Evolutionary conservation across 2,797 vertebrate genomes (phyloP), one percentile per base, ranked within the genome.

Genomic region (Clarias pachynema): DNA sequence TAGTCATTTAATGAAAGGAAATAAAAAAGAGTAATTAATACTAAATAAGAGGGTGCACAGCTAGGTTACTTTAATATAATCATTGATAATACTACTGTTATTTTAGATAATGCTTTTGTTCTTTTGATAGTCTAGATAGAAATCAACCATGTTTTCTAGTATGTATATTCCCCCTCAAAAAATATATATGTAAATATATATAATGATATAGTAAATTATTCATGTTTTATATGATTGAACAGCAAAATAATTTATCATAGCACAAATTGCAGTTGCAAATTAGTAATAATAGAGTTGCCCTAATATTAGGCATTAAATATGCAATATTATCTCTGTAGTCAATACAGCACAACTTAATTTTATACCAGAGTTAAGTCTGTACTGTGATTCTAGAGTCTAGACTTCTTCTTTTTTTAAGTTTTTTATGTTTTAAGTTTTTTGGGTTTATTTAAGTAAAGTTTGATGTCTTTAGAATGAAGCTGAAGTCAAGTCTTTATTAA

Each of bases 51-150:
- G 73, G 5, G n/a, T 84, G 37, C 63, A 78, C 57, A 72, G n/a
- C 56, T 68, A 83, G 84, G 85, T 85, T 44, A 75, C 66, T 44
- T 70, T 44, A 44, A 59, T 75, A 69, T 56, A 24, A 75, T 22
- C 29, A 59, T 6, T 60, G 74, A 1, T 77, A 57, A 77, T 77
- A 9, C 29, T 10, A 77, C 3, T 3, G 22, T 57, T 77, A 34
- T 57, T 77, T 22, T 34, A 34, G 16, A 26, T 77, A 59, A 77
- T 57, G 2, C 18, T 31, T 18, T 57, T 77, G 7, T 57, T 57
- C 14, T 53, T 53, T 53, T 74, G 53, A 22, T 22, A 22, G 9
- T 34, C 18, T 53, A 14, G 73, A 56, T 31, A 20, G 7, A 75
- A 16, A 31, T 31, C 9, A 29, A 31, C 44, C 16, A 56, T 29